phyloP scores from a whole-genome alignment of 2,113 vertebrate genomes.

The Capreolus pygargus region DNA sequence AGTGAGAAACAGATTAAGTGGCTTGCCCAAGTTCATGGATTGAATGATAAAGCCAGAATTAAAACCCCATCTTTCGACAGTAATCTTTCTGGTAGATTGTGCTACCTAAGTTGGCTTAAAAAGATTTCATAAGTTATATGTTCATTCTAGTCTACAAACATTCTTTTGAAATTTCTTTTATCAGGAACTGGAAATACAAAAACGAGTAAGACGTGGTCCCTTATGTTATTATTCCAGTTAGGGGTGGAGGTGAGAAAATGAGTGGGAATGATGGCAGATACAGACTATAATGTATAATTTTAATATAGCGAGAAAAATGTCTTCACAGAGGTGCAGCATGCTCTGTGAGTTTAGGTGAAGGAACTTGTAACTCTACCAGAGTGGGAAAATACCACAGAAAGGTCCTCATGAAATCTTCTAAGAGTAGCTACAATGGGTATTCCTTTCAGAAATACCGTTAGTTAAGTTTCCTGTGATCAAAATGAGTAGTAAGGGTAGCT shows the following conservation, averaged over 20 bases:
- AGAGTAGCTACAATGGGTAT: not conserved
- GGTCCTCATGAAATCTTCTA: not conserved
- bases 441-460: not conserved
- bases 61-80: not conserved
- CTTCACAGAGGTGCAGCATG: not conserved
- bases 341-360: not conserved
- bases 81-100: not conserved
- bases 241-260: not conserved
- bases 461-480: not conserved
- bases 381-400: not conserved
- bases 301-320: not conserved
- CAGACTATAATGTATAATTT: not conserved
- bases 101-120: not conserved
- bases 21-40: not conserved
- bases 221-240: not conserved
- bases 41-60: not conserved
- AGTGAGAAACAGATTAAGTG: not conserved
- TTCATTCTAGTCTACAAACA: not conserved
- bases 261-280: not conserved
- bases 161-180: constrained; percentile 33
- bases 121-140: not conserved
- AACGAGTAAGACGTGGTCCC: not conserved
- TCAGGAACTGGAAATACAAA: not conserved
- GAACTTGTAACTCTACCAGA: not conserved
- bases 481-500: not conserved